Conservation (phyloP, 92 coral and sea anemone genomes). For the Virgularia gustaviana region DNA sequence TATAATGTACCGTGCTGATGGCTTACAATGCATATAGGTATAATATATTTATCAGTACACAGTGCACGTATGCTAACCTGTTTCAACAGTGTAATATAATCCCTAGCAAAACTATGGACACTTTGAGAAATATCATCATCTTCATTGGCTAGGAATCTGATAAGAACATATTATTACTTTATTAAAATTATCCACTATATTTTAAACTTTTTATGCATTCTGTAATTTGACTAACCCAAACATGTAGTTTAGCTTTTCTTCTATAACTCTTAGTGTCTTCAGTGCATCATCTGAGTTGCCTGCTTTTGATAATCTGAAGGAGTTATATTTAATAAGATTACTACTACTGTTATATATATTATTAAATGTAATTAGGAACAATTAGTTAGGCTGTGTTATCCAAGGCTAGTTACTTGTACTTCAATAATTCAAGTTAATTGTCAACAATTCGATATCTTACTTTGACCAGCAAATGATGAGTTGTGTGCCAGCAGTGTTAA, state of each 20-base stretch:
- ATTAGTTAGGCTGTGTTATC: no score
- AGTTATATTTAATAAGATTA: no score
- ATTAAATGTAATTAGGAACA: no score
- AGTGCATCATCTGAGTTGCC: constrained; percentile 66
- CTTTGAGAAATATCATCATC: constrained; percentile 96
- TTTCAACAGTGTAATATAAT: constrained; percentile 73
- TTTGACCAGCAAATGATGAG: constrained; percentile 77
- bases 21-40: background rate
- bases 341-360: no score
- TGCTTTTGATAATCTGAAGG: constrained; percentile 72
- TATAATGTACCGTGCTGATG: background rate
- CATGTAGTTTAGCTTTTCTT: constrained; percentile 68
- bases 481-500: constrained; percentile 73
- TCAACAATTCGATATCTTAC: constrained; percentile 43
- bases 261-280: constrained; percentile 58
- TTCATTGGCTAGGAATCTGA: constrained; percentile 86
- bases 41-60: no score
- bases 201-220: background rate
- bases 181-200: background rate
- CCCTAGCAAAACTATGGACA: constrained; percentile 80
- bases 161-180: background rate
- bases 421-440: background rate
- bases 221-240: constrained; percentile 54
- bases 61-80: constrained; percentile 71
- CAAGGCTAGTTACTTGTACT: no score